Conservation (phyloP, 2,888 invertebrate species). For the Lottia scabra region DNA sequence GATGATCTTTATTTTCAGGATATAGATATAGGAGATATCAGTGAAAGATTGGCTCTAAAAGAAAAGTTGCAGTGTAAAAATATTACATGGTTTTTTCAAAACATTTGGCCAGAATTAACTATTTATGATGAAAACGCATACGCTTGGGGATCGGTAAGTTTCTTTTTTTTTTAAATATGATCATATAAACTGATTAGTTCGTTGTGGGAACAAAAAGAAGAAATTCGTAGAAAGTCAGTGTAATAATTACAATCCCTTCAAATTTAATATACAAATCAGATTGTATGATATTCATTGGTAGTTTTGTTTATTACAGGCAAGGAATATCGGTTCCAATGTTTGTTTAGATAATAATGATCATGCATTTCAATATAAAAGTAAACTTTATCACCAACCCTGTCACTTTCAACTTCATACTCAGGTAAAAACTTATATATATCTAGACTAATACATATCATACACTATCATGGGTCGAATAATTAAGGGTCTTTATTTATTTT, state of each 20-base stretch:
- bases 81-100: constrained; percentile 54
- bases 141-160: constrained; percentile 51
- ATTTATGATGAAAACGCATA: constrained; percentile 41
- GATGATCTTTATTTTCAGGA: constrained; percentile 25
- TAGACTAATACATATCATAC: too few relatives aligned
- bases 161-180: too few relatives aligned
- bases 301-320: constrained; percentile 22
- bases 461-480: too few relatives aligned
- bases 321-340: constrained; percentile 13
- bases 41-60: constrained; percentile 38
- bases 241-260: too few relatives aligned
- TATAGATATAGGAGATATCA: constrained; percentile 44
- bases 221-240: too few relatives aligned
- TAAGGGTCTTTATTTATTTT: too few relatives aligned
- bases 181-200: too few relatives aligned
- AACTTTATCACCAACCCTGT: constrained; percentile 34
- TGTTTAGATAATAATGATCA: constrained; percentile 53
- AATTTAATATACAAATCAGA: too few relatives aligned
- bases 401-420: constrained; percentile 31
- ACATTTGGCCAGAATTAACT: constrained; percentile 55
- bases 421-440: constrained; percentile 33
- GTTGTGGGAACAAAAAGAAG: too few relatives aligned
- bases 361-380: constrained; percentile 37
- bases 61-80: constrained; percentile 47
- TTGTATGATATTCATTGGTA: not conserved